phyloP scores from a whole-genome alignment of 2,888 invertebrate species.

The Tipula vernalis region DNA sequence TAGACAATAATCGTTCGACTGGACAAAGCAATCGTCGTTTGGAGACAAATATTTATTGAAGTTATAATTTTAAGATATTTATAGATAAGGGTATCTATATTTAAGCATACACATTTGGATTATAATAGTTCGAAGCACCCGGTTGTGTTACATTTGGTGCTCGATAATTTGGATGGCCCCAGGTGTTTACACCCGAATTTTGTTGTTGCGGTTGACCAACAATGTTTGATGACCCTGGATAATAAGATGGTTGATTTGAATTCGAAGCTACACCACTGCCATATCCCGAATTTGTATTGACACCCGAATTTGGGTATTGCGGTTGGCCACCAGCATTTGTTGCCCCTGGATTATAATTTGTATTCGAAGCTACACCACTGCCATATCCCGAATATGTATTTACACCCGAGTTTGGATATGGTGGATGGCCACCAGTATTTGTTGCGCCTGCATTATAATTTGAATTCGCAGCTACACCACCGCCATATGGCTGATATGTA shows the following conservation, averaged over 20 bases:
- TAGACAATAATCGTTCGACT: too few species aligned
- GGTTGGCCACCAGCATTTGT: background rate
- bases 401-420: background rate
- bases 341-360: background rate
- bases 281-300: background rate
- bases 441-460: too few species aligned
- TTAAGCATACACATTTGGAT: background rate
- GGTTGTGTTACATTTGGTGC: background rate
- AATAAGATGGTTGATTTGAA: background rate
- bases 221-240: background rate
- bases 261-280: background rate
- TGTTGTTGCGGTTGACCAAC: background rate
- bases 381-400: background rate
- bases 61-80: too few species aligned
- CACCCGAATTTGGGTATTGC: too few species aligned
- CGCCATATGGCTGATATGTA: background rate
- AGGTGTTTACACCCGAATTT: background rate
- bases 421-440: background rate
- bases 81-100: background rate
- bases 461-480: background rate
- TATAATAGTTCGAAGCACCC: background rate
- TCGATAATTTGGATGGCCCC: background rate
- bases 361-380: background rate
- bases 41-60: too few species aligned
- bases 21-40: background rate